phyloP scores from a whole-genome alignment of 2,797 vertebrate genomes.

The Oreonectes daqikongensis region DNA sequence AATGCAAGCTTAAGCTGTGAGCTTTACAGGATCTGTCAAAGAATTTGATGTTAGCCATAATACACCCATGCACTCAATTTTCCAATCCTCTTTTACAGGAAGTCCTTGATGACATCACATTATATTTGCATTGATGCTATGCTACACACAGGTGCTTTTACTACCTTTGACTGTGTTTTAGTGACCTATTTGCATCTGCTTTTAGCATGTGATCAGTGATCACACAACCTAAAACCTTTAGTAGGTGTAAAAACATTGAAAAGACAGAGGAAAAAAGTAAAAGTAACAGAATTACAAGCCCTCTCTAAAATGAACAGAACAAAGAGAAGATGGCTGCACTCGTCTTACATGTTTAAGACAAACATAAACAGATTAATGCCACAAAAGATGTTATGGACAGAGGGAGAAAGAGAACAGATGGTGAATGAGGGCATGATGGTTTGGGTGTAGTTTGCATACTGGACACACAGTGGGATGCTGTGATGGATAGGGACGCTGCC shows the following conservation, averaged over 20 bases:
- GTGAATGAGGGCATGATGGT: conserved; percentile 24
- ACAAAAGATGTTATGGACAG: neutral
- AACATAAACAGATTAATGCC: conserved; percentile 3
- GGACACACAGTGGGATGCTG: conserved; percentile 31
- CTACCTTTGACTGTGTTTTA: neutral
- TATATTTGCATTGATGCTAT: neutral
- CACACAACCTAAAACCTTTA: neutral
- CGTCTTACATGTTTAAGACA: neutral
- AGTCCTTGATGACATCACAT: neutral
- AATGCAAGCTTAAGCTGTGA: too few species aligned
- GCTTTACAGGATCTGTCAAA: too few species aligned
- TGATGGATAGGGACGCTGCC: conserved; percentile 28
- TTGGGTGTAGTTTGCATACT: conserved; percentile 36
- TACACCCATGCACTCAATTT: too few species aligned
- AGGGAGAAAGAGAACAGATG: conserved; percentile 34
- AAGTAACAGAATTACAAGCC: too few species aligned
- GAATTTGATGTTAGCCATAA: too few species aligned
- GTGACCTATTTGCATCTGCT: neutral
- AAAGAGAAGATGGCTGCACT: neutral
- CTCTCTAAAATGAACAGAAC: too few species aligned
- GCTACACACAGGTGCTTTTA: neutral
- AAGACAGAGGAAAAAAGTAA: neutral
- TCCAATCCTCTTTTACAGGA: too few species aligned
- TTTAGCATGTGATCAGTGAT: neutral
- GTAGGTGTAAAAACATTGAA: neutral